Conservation (phyloP, 2,888 invertebrate species). For the Miltochrista miniata region DNA sequence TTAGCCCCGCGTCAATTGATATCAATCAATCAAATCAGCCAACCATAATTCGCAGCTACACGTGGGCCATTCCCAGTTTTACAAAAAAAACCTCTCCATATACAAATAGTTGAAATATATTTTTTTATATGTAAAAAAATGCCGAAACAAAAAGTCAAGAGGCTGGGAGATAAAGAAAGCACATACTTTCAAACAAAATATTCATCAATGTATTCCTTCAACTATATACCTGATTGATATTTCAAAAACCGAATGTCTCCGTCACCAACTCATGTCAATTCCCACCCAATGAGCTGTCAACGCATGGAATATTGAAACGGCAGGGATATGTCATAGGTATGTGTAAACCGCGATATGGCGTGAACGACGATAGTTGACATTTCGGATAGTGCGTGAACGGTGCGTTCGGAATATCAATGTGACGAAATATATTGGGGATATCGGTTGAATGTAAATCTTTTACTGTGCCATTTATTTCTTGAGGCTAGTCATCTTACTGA, state of each 20-base stretch:
- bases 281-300: constrained; percentile 34
- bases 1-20: too few species aligned
- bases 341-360: constrained; percentile 27
- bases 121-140: too few species aligned
- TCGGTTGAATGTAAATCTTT: not conserved
- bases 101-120: too few species aligned
- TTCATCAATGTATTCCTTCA: constrained; percentile 14
- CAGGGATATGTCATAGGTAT: constrained; percentile 15
- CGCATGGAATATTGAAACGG: constrained; percentile 36
- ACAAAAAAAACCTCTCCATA: too few species aligned
- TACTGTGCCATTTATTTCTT: not conserved
- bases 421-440: constrained; percentile 1
- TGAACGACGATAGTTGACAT: constrained; percentile 32
- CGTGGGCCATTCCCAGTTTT: too few species aligned
- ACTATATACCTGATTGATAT: constrained; percentile 34
- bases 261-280: constrained; percentile 25
- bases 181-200: not conserved
- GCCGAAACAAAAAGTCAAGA: too few species aligned
- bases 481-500: not conserved
- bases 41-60: too few species aligned
- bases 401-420: constrained; percentile 26
- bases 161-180: too few species aligned
- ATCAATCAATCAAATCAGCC: too few species aligned
- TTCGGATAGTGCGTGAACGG: constrained; percentile 31
- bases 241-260: constrained; percentile 33